Base-by-base conservation (phyloP, 1,140 invertebrate genomes). In the Aphidius gifuensis region DNA sequence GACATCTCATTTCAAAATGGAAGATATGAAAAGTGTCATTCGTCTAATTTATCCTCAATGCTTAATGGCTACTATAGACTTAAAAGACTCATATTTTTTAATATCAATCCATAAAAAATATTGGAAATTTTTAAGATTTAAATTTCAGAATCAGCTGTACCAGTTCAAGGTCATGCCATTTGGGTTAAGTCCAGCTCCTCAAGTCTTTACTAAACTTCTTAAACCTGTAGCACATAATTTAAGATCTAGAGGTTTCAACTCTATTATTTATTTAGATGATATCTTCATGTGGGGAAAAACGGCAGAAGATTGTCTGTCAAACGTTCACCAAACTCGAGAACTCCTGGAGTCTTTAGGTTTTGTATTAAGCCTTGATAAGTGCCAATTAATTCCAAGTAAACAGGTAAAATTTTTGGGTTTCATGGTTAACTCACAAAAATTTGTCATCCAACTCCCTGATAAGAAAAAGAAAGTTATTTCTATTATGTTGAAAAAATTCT, bases 181-280 rank as follows among this genome's bases (percentile, higher is more conserved):
- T 46, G 60, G 60, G 21, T 21, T 61, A 6, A 44, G 23, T 39
- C 46, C 50, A 11, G 44, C n/a, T 5, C 50, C 60, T 1, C 46
- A 46, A 54, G n/a, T 40, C n/a, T 61, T 61, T 45, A 54, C 60
- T 0, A 61, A 61, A 32, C 16, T 61, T 32, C 21, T 61, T 7
- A 61, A 55, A 43, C 60, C 60, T n/a, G 50, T 61, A 4, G 4
- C 54, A 1, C 7, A 9, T 45, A 16, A 39, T 21, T 38, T 61
- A 38, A 61, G 60, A 55, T 6, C 6, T 7, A 32, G 23, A 40
- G 44, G 51, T 3, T 61, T 6, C 32, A 23, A 39, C 6, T 61
- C 51, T 32, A 23, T 54, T 45, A 23, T 39, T 32, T 61, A 61
- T 9, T 21, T 61, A 21, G 60, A 54, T 40, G 51, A 61, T 40